Conservation (phyloP, 2,797 vertebrate species). For the Schizopygopsis malacanthus region DNA sequence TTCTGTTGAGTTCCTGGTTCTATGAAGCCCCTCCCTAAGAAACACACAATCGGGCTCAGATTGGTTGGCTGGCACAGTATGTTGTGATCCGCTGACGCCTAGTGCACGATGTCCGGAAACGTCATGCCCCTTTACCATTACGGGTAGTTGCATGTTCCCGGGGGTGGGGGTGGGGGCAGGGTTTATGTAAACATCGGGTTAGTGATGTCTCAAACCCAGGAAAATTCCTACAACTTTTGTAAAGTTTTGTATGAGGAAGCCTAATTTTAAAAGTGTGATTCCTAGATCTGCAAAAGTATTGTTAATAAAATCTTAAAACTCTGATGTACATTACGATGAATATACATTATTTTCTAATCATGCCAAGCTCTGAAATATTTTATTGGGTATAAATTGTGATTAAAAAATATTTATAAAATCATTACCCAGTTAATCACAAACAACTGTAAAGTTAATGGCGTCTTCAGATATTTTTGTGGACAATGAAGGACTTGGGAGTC, state of each 20-base stretch:
- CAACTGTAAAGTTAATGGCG: not conserved
- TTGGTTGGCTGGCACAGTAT: too few relatives aligned
- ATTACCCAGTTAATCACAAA: not conserved
- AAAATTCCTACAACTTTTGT: not conserved
- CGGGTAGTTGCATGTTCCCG: too few relatives aligned
- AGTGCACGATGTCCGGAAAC: too few relatives aligned
- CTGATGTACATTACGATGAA: not conserved
- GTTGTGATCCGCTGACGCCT: too few relatives aligned
- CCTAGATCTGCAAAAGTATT: not conserved
- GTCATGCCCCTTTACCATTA: too few relatives aligned
- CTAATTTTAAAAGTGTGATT: not conserved
- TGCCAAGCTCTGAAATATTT: not conserved
- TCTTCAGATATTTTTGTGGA: not conserved
- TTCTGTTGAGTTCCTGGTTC: too few relatives aligned
- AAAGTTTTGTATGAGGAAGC: not conserved
- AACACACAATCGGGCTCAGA: too few relatives aligned
- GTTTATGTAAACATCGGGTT: too few relatives aligned
- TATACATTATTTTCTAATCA: not conserved
- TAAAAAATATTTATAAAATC: not conserved
- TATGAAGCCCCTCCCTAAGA: too few relatives aligned
- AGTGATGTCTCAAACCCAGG: too few relatives aligned
- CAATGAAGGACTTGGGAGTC: not conserved
- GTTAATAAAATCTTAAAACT: not conserved
- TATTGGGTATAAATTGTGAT: not conserved
- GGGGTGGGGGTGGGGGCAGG: too few relatives aligned